A percentile compares a stretch with the other conserved stretches of the same genome.
These are phyloP conservation scores for Ariolimax columbianus DNA, from an alignment of 2,888 invertebrate species.

Conservation along the genomic window DNA sequence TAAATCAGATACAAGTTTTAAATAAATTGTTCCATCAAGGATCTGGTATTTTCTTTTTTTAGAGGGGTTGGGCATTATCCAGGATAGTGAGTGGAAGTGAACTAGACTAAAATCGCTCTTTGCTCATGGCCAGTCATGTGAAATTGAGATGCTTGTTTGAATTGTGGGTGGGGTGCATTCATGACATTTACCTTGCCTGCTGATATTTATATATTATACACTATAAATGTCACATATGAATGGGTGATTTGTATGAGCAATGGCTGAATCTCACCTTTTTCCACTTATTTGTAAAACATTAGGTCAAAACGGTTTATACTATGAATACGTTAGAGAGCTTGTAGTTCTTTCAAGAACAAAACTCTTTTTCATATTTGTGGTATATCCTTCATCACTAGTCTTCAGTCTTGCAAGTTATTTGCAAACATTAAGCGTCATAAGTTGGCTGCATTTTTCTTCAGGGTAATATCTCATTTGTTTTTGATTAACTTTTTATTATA, in stretches of 20 bases:
- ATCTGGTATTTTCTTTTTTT: conserved; percentile 25
- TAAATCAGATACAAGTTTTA: conserved; percentile 23
- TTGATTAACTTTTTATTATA: neutral
- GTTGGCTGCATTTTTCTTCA: neutral
- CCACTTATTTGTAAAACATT: neutral
- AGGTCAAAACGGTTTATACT: neutral
- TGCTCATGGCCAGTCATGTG: conserved; percentile 5
- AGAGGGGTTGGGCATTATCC: conserved; percentile 33
- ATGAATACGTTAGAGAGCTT: neutral
- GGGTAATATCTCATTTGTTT: neutral
- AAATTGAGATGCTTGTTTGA: neutral
- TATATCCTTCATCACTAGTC: neutral
- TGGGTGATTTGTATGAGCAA: neutral
- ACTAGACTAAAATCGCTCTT: conserved; percentile 5
- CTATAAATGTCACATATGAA: conserved; percentile 42
- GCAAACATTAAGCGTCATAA: neutral
- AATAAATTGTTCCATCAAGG: conserved; percentile 37
- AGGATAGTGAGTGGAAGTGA: conserved; percentile 10
- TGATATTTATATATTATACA: conserved; percentile 49
- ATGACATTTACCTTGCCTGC: conserved; percentile 47
- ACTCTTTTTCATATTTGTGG: neutral
- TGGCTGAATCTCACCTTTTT: conserved; percentile 8
- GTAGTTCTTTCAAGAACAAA: conserved; percentile 18
- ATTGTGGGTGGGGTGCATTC: neutral
- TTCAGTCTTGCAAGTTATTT: neutral